Evolutionary conservation across 2,797 vertebrate genomes (phyloP), one percentile per base, ranked within the genome.

Genomic region (Acrossocheilus wenchowensis): DNA sequence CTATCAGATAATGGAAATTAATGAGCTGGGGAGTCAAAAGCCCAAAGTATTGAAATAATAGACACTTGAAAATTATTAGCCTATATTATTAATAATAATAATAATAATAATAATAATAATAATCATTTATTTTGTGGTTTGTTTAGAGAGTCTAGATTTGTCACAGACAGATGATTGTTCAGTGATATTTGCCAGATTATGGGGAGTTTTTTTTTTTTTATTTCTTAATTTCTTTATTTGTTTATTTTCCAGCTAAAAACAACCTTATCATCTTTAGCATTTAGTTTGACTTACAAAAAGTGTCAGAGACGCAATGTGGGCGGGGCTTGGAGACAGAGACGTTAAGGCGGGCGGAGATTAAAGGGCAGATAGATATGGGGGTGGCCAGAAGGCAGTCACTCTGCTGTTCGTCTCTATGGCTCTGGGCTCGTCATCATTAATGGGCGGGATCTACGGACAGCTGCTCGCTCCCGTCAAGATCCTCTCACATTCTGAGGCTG

Each of bases 401-500:
- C 30, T 1, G 30, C 30, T 1, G 30, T 2, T 30, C 30, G 30
- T 30, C 30, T 30, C 30, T 30, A 30, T 30, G 30, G 30, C 30
- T 30, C 30, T 30, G 30, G 81, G 62, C 92, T 93, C 92, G 94
- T 96, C 94, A 95, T 4, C 57, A 60, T 2, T 11, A 17, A 50
- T 68, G 78, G 80, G 71, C 73, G 68, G 66, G n/a, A 45, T 78
- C 73, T 50, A 39, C 12, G 39, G 52, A 62, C 95, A 95, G 95
- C 95, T 95, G 95, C 95, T 94, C 92, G 88, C 90, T 85, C 93
- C 93, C 92, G 94, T 96, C 94, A 95, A 93, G 93, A 91, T 93
- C 90, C 90, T 73, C 52, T 72, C 84, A 21, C 66, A 79, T 21
- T 79, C 77, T 79, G 6, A 41, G 7, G 41, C 41, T 41, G 14